phyloP scores from a whole-genome alignment of 2,113 vertebrate genomes.

The Tauraco erythrolophus region DNA sequence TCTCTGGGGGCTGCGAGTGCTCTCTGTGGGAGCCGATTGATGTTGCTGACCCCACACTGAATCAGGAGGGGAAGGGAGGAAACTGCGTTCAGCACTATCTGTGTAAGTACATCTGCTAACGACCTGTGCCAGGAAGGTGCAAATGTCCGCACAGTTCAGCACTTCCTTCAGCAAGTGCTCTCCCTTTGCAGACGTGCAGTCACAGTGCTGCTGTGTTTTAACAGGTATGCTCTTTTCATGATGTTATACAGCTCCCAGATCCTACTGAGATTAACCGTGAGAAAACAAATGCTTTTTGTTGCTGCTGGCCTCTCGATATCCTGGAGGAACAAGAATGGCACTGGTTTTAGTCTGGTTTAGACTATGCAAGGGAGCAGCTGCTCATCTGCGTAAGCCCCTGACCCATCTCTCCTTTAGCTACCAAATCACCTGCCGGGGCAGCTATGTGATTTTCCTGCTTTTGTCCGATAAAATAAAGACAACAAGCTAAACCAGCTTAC shows the following conservation, averaged over 20 bases:
- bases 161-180: background rate
- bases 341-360: background rate
- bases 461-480: background rate
- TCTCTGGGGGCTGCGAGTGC: background rate
- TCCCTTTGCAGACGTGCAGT: background rate
- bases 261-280: background rate
- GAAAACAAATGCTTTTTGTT: background rate
- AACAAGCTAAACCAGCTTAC: background rate
- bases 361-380: background rate
- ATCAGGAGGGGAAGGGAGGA: background rate
- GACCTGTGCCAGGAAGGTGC: background rate
- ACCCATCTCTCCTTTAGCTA: background rate
- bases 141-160: background rate
- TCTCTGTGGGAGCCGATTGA: constrained; percentile 3
- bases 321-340: background rate
- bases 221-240: background rate
- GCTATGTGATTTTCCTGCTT: background rate
- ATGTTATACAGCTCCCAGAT: background rate
- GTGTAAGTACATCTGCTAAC: background rate
- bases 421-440: background rate
- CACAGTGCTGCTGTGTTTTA: background rate
- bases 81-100: background rate
- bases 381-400: background rate
- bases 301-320: background rate
- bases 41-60: background rate